Percentiles rank a stretch among this genome's conserved stretches.
Conservation (phyloP, 2,888 invertebrate genomes). For the Drosophila birchii region DNA sequence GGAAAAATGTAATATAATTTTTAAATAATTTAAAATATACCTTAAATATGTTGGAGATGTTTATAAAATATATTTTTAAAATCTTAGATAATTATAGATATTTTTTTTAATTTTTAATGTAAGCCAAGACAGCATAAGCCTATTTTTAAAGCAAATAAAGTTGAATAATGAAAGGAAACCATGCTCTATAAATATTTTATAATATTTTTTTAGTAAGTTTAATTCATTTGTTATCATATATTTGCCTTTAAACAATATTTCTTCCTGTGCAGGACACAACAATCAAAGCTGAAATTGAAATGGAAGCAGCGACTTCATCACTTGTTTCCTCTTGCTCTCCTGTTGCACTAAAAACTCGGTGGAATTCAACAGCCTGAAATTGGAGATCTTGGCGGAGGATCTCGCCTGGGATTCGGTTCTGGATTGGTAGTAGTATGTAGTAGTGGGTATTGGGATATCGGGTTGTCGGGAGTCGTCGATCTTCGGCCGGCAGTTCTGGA, state of each 20-base stretch:
- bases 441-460: slow-evolving; percentile 18
- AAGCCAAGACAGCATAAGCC: neutral
- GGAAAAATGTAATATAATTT: neutral
- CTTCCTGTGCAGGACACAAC: slow-evolving; percentile 52
- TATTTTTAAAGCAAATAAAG: neutral
- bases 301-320: slow-evolving; percentile 84
- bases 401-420: slow-evolving; percentile 74
- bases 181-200: rapidly evolving
- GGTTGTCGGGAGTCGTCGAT: slow-evolving; percentile 29
- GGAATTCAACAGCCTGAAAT: slow-evolving; percentile 60
- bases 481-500: slow-evolving; percentile 59
- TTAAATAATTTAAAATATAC: neutral
- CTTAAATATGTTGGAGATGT: neutral
- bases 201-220: neutral
- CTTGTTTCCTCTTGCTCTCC: slow-evolving; percentile 80
- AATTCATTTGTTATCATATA: no score
- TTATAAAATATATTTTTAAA: neutral
- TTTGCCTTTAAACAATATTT: neutral
- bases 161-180: neutral
- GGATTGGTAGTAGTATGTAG: no score
- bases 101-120: neutral
- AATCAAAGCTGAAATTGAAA: slow-evolving; percentile 65
- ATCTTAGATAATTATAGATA: neutral
- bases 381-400: slow-evolving; percentile 54
- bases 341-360: slow-evolving; percentile 70